phyloP scores from a whole-genome alignment of 2,113 vertebrate species.

The Chrysochloris asiatica region DNA sequence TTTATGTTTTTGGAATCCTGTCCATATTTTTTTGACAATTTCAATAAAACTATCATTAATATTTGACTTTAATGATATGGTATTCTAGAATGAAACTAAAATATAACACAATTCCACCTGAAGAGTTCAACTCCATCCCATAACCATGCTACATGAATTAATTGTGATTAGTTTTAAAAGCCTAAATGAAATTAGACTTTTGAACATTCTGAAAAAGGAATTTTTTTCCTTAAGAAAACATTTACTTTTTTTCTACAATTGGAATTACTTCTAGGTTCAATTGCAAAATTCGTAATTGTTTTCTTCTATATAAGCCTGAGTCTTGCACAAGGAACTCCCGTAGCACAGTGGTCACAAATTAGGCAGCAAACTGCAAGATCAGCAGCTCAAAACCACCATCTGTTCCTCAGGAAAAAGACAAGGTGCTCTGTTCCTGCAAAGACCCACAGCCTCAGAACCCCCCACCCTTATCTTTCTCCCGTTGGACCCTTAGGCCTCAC shows the following conservation, averaged over 20 bases:
- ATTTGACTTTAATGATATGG: conserved; percentile 73
- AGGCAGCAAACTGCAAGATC: too few species aligned
- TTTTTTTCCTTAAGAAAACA: conserved; percentile 39
- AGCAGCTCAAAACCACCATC: too few species aligned
- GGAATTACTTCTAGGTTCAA: neutral
- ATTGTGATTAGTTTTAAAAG: conserved; percentile 64
- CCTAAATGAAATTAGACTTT: conserved; percentile 56
- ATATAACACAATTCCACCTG: conserved; percentile 60
- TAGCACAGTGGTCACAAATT: too few species aligned
- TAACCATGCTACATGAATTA: conserved; percentile 61
- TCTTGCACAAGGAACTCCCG: too few species aligned
- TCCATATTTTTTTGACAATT: conserved; percentile 65
- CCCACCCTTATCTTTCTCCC: too few species aligned
- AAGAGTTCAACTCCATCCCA: conserved; percentile 39
- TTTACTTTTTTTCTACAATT: conserved; percentile 29
- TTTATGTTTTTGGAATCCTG: conserved; percentile 55
- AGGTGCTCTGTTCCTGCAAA: too few species aligned
- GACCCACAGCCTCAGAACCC: too few species aligned
- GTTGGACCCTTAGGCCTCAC: too few species aligned
- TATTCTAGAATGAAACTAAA: conserved; percentile 69
- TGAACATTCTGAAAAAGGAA: conserved; percentile 44
- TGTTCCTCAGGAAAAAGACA: too few species aligned
- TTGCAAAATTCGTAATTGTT: conserved; percentile 18
- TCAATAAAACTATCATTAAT: conserved; percentile 64
- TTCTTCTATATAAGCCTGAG: too few species aligned